phyloP scores from a whole-genome alignment of 2,113 vertebrate genomes.

The Propithecus coquereli region DNA sequence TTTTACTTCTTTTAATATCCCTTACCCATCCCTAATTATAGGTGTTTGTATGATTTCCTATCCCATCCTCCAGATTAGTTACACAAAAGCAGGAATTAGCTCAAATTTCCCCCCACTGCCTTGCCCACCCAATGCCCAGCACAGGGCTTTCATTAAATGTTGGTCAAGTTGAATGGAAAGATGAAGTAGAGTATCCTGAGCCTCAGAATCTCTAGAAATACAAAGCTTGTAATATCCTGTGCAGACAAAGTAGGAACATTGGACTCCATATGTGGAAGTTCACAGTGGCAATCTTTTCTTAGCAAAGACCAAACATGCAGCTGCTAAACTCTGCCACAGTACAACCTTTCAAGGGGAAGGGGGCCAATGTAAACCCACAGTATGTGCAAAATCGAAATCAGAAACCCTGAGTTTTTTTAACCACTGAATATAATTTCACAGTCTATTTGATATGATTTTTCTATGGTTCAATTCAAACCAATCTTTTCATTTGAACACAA shows the following conservation, averaged over 20 bases:
- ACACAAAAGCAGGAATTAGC: not conserved
- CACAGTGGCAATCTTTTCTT: constrained; percentile 22
- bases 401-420: constrained; percentile 43
- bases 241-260: not conserved
- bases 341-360: constrained; percentile 39
- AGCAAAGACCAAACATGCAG: constrained; percentile 9
- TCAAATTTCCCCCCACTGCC: not conserved
- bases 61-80: not conserved
- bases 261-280: not conserved
- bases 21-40: not conserved
- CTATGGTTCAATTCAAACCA: constrained; percentile 41
- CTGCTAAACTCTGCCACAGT: constrained; percentile 35
- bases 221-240: not conserved
- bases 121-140: not conserved
- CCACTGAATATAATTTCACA: constrained; percentile 56
- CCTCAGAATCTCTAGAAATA: not conserved
- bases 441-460: constrained; percentile 65
- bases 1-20: not conserved
- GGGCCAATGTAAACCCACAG: constrained; percentile 55
- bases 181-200: not conserved
- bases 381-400: constrained; percentile 36
- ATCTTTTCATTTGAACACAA: constrained; percentile 30
- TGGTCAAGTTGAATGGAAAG: not conserved
- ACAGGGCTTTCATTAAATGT: not conserved
- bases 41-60: not conserved